Evolutionary conservation across 2,113 vertebrate species (phyloP).

Genomic region (Conger conger): DNA sequence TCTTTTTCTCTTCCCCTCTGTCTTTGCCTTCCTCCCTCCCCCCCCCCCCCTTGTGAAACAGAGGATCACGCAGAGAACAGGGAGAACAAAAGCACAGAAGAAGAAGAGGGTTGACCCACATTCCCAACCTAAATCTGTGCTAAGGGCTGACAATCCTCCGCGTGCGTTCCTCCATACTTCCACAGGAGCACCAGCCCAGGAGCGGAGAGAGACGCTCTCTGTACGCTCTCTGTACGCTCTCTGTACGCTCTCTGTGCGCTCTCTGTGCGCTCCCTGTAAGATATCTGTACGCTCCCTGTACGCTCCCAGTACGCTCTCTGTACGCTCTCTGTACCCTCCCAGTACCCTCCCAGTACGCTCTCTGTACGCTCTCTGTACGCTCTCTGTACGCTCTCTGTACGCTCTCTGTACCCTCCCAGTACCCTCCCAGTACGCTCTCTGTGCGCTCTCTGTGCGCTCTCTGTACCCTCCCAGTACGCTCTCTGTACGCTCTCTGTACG

Average conservation of each 20-base stretch:
- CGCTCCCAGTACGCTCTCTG: not conserved
- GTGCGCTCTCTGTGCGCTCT: too few relatives aligned
- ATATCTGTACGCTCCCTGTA: not conserved
- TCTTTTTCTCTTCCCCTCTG: too few relatives aligned
- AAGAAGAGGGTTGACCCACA: slow-evolving; percentile 23
- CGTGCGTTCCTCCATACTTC: not conserved
- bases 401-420: too few relatives aligned
- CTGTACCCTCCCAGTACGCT: too few relatives aligned
- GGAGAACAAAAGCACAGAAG: not conserved
- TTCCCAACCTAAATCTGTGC: slow-evolving; percentile 21
- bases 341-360: too few relatives aligned
- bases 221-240: not conserved
- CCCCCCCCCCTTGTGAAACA: not conserved
- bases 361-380: not conserved
- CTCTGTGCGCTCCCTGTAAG: too few relatives aligned
- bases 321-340: too few relatives aligned
- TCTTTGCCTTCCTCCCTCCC: not conserved
- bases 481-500: too few relatives aligned
- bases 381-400: not conserved
- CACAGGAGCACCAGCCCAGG: too few relatives aligned
- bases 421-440: too few relatives aligned
- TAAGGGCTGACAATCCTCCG: slow-evolving; percentile 7
- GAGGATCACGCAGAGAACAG: not conserved
- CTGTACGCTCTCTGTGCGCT: not conserved
- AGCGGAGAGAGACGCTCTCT: too few relatives aligned